phyloP scores from a whole-genome alignment of 2,113 vertebrate genomes.

The Nothocercus nigrocapillus region DNA sequence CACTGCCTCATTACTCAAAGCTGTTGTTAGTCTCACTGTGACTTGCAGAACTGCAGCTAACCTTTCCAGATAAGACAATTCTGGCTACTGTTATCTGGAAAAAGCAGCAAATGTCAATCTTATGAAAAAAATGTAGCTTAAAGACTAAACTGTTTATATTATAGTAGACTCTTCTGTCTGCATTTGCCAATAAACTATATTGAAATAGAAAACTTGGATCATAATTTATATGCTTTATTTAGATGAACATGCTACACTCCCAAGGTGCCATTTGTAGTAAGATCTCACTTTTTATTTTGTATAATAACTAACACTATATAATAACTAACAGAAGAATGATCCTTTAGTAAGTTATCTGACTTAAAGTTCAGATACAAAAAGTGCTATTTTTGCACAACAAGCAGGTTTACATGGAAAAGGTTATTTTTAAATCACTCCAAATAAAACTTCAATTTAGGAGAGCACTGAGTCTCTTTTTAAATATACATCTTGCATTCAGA shows the following conservation, averaged over 20 bases:
- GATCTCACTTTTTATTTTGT: neutral
- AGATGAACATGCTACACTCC: neutral
- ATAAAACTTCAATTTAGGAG: slow-evolving; percentile 6
- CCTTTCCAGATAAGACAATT: neutral
- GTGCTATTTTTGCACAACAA: slow-evolving; percentile 16
- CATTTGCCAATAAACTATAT: neutral
- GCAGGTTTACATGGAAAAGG: neutral
- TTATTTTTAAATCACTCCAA: slow-evolving; percentile 39
- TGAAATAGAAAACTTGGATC: neutral
- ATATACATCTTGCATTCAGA: slow-evolving; percentile 17
- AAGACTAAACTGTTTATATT: slow-evolving; percentile 48
- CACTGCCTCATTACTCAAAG: slow-evolving; percentile 12
- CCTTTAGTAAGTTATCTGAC: slow-evolving; percentile 3
- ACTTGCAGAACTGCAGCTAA: slow-evolving; percentile 10
- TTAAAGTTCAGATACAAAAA: slow-evolving; percentile 3
- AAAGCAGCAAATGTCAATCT: slow-evolving; percentile 40
- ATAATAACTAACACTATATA: neutral
- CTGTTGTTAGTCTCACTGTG: slow-evolving; percentile 3
- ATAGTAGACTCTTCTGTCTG: neutral
- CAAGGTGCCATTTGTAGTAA: neutral
- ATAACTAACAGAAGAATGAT: neutral
- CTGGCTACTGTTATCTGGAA: slow-evolving; percentile 29
- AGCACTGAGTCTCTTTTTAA: slow-evolving; percentile 39
- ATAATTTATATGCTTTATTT: neutral
- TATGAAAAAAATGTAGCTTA: neutral